These are phyloP conservation scores for Pterostichus niger DNA, from an alignment of 2,888 invertebrate species.

Conservation along the genomic window DNA sequence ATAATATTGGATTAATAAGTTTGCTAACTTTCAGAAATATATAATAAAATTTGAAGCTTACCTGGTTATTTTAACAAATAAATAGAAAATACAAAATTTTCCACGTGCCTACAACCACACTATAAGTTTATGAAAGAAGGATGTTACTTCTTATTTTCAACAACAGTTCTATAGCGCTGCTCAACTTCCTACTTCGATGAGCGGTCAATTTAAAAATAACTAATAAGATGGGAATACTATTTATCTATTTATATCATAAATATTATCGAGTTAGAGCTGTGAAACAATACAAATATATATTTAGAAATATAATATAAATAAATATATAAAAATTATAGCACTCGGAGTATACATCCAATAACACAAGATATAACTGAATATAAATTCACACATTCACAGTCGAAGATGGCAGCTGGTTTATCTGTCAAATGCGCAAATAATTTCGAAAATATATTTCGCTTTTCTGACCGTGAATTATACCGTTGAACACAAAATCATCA, in stretches of 20 bases:
- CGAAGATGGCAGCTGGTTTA: conserved; percentile 63
- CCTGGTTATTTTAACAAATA: conserved; percentile 55
- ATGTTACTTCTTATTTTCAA: conserved; percentile 42
- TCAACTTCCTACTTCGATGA: conserved; percentile 1
- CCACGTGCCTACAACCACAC: conserved; percentile 64
- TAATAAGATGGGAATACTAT: too few relatives aligned
- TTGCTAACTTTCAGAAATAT: neutral
- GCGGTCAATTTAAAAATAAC: conserved; percentile 1
- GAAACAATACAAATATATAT: too few relatives aligned
- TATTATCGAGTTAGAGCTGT: too few relatives aligned
- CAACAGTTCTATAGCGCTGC: conserved; percentile 16
- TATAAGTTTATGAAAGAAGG: conserved; percentile 62
- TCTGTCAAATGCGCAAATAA: conserved; percentile 59
- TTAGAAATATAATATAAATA: too few relatives aligned
- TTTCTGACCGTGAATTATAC: conserved; percentile 75
- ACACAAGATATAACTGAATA: neutral
- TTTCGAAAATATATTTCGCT: conserved; percentile 69
- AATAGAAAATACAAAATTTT: conserved; percentile 59
- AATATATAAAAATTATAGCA: neutral
- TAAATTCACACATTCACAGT: neutral
- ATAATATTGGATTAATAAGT: neutral
- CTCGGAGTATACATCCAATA: neutral
- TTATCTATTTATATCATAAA: too few relatives aligned
- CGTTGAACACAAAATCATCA: conserved; percentile 71
- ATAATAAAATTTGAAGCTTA: conserved; percentile 25